Evolutionary conservation across 2,113 vertebrate genomes (phyloP).

Genomic region (Zeus faber): DNA sequence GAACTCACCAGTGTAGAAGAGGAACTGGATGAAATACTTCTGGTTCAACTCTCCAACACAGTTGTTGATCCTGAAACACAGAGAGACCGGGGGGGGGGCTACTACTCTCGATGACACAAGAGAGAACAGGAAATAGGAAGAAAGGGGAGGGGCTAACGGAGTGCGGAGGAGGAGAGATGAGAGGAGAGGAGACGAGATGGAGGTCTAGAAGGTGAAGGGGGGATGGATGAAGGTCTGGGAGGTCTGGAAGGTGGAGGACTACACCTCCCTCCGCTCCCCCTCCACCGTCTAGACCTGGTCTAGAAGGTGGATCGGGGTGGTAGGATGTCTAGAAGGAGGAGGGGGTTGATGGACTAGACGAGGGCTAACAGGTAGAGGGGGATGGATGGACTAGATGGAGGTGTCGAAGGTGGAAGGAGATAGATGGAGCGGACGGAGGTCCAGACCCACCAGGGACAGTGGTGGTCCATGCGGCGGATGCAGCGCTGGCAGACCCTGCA

Average conservation of each 20-base stretch:
- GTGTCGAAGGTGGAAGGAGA: neutral
- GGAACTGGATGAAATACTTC: slow-evolving; percentile 87
- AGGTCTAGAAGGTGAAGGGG: neutral
- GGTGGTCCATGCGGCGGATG: slow-evolving; percentile 84
- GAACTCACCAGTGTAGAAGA: slow-evolving; percentile 81
- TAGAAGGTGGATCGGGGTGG: too few species aligned
- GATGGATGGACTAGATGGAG: too few species aligned
- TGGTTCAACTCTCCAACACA: slow-evolving; percentile 84
- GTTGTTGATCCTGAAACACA: slow-evolving; percentile 79
- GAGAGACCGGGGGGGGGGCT: neutral
- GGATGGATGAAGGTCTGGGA: neutral
- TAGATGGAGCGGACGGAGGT: too few species aligned
- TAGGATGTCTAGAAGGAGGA: too few species aligned
- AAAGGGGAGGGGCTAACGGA: neutral
- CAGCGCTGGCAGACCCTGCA: slow-evolving; percentile 83
- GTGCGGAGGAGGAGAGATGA: neutral
- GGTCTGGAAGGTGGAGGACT: too few species aligned
- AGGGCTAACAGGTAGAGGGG: too few species aligned
- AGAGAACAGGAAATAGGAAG: neutral
- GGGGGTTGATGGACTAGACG: too few species aligned
- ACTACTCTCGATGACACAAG: neutral
- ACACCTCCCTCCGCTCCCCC: too few species aligned
- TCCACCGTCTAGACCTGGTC: too few species aligned
- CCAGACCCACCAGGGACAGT: slow-evolving; percentile 80
- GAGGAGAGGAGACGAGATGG: neutral